phyloP scores from a whole-genome alignment of 2,888 invertebrate genomes.

The Caprella mutica region DNA sequence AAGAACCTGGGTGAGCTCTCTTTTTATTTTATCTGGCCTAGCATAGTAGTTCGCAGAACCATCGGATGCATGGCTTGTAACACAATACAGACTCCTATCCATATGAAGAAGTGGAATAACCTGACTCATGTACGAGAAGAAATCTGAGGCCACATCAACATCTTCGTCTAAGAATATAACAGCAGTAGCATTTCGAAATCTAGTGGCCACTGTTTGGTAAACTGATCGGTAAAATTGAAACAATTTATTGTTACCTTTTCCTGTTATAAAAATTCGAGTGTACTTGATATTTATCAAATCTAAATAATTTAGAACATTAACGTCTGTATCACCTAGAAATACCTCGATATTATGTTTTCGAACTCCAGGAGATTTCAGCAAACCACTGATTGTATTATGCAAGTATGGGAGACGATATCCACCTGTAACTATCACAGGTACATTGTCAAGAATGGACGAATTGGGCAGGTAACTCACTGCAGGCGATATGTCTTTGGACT shows the following conservation, averaged over 20 bases:
- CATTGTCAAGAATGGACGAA: slow-evolving; percentile 4
- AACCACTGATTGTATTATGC: slow-evolving; percentile 17
- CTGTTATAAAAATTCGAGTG: slow-evolving; percentile 8
- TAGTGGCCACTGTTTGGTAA: slow-evolving; percentile 13
- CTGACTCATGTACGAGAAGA: slow-evolving; percentile 30
- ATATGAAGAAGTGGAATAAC: slow-evolving; percentile 17
- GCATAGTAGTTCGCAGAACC: background rate
- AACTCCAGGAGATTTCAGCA: slow-evolving; percentile 20
- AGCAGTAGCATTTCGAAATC: slow-evolving; percentile 20
- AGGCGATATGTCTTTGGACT: too few relatives aligned
- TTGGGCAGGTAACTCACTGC: slow-evolving; percentile 8
- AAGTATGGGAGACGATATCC: slow-evolving; percentile 26
- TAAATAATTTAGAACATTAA: slow-evolving; percentile 10
- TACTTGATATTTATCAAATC: slow-evolving; percentile 17
- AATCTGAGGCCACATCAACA: slow-evolving; percentile 29
- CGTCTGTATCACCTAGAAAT: slow-evolving; percentile 16
- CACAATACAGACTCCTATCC: slow-evolving; percentile 26
- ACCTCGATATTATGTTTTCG: slow-evolving; percentile 16
- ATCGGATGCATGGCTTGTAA: slow-evolving; percentile 14
- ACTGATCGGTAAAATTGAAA: slow-evolving; percentile 26
- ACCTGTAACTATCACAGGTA: slow-evolving; percentile 22
- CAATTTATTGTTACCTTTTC: slow-evolving; percentile 19
- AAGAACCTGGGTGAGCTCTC: slow-evolving; percentile 18
- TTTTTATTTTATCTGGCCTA: slow-evolving; percentile 5
- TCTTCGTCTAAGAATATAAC: slow-evolving; percentile 31